phyloP scores from a whole-genome alignment of 2,888 invertebrate species.

The Brachyopa scutellaris region DNA sequence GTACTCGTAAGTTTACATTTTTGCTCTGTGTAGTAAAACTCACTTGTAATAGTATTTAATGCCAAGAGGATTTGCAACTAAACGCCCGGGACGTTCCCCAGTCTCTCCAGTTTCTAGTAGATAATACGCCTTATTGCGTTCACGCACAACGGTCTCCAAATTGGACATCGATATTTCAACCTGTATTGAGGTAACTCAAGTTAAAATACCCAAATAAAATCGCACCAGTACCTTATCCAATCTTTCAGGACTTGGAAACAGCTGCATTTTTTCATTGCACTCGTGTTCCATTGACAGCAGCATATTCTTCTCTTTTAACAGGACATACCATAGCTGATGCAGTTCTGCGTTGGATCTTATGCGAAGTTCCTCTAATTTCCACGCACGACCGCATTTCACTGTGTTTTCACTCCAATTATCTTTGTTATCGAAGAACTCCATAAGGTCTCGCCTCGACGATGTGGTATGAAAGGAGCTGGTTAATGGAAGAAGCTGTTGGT shows the following conservation, averaged over 20 bases:
- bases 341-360: slow-evolving; percentile 97
- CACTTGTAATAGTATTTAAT: slow-evolving; percentile 83
- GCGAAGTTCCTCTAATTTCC: slow-evolving; percentile 94
- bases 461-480: slow-evolving; percentile 46
- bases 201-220: not conserved
- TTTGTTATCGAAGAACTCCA: slow-evolving; percentile 94
- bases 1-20: too few relatives aligned
- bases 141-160: slow-evolving; percentile 93
- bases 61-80: slow-evolving; percentile 85
- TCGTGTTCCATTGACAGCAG: slow-evolving; percentile 96
- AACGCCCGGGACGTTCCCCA: slow-evolving; percentile 88
- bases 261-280: slow-evolving; percentile 85
- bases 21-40: not conserved
- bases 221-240: slow-evolving; percentile 90
- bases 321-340: slow-evolving; percentile 96
- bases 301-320: slow-evolving; percentile 98
- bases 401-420: slow-evolving; percentile 91
- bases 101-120: slow-evolving; percentile 93
- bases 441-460: slow-evolving; percentile 83
- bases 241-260: slow-evolving; percentile 96
- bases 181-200: slow-evolving; percentile 76
- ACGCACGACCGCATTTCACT: slow-evolving; percentile 92
- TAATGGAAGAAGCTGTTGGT: slow-evolving; percentile 6
- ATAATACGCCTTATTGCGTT: slow-evolving; percentile 95
- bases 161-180: slow-evolving; percentile 97